phyloP scores from a whole-genome alignment of 2,888 invertebrate genomes.

The Pyrrhia umbra region DNA sequence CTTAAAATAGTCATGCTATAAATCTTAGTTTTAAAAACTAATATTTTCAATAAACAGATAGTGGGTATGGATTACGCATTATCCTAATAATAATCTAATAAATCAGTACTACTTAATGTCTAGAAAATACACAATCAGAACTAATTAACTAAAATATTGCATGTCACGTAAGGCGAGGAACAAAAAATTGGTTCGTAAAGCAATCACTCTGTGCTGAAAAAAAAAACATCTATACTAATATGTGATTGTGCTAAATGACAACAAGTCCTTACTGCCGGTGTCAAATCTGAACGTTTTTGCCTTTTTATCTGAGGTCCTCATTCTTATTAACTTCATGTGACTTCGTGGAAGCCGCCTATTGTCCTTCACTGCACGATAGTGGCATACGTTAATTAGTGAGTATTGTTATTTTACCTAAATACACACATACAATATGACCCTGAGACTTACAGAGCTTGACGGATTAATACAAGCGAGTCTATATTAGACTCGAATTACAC shows the following conservation, averaged over 20 bases:
- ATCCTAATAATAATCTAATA: slow-evolving; percentile 31
- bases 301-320: slow-evolving; percentile 90
- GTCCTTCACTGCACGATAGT: slow-evolving; percentile 84
- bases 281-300: slow-evolving; percentile 91
- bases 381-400: slow-evolving; percentile 60
- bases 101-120: slow-evolving; percentile 29
- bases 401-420: slow-evolving; percentile 43
- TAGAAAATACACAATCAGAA: slow-evolving; percentile 16
- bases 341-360: slow-evolving; percentile 89
- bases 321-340: slow-evolving; percentile 92
- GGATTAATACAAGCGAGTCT: slow-evolving; percentile 22
- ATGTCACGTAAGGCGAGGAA: slow-evolving; percentile 65
- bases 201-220: slow-evolving; percentile 79
- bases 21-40: slow-evolving; percentile 21
- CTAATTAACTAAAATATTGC: slow-evolving; percentile 39
- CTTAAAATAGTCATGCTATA: slow-evolving; percentile 23
- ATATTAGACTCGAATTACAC: slow-evolving; percentile 13
- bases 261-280: slow-evolving; percentile 90
- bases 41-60: slow-evolving; percentile 17
- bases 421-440: slow-evolving; percentile 41
- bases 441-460: slow-evolving; percentile 36
- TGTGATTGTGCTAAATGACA: slow-evolving; percentile 58
- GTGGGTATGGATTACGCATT: slow-evolving; percentile 30
- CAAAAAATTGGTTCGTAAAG: slow-evolving; percentile 65
- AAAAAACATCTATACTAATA: slow-evolving; percentile 66